Evolutionary conservation across 2,888 invertebrate genomes (phyloP).

Genomic region (Plebejus argus): DNA sequence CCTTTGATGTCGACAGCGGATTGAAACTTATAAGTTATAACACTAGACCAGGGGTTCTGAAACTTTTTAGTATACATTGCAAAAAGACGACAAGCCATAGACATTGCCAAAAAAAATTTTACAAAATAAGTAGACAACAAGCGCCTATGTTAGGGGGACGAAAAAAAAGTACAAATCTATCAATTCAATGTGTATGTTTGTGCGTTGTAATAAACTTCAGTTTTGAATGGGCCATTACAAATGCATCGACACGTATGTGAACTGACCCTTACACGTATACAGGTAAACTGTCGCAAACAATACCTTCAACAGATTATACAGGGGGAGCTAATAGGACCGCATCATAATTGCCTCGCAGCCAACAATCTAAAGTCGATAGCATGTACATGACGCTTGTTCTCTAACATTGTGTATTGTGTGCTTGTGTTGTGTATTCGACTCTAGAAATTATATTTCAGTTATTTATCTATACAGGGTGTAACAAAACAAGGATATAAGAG

Average conservation of each 20-base stretch:
- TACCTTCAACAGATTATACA: not conserved
- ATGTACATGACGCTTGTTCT: not conserved
- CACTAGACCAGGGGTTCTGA: not conserved
- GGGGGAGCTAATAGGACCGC: not conserved
- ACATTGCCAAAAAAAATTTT: not conserved
- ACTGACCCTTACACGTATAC: not conserved
- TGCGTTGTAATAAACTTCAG: too few species aligned
- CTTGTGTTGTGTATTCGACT: too few species aligned
- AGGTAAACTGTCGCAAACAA: not conserved
- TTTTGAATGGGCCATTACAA: not conserved
- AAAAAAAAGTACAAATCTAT: too few species aligned
- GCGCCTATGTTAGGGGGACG: too few species aligned
- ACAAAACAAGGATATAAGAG: too few species aligned
- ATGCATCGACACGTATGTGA: too few species aligned
- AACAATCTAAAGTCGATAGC: conserved; percentile 30
- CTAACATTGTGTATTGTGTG: too few species aligned
- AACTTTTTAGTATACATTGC: too few species aligned
- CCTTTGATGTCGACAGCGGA: not conserved
- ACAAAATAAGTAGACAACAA: not conserved
- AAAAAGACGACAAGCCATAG: too few species aligned
- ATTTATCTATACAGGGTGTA: too few species aligned
- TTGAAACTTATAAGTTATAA: not conserved
- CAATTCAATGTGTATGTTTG: too few species aligned
- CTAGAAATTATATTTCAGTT: too few species aligned
- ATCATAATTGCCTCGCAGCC: not conserved